A percentile compares a stretch with the other conserved stretches of the same genome.
Evolutionary conservation across 1,140 invertebrate species (phyloP).

Genomic region (Centruroides sculpturatus): DNA sequence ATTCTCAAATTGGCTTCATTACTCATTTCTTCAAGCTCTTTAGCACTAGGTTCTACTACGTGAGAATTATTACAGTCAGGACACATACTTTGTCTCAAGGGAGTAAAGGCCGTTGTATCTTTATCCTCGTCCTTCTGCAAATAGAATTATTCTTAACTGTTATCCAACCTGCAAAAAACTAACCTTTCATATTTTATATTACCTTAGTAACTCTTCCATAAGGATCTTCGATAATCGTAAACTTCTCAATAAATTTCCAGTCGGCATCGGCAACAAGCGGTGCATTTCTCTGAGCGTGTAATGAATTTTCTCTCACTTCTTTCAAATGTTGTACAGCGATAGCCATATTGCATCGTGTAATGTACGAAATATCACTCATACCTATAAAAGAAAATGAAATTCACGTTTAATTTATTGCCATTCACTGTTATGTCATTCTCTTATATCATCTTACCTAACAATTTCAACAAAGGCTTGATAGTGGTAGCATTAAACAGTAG

Average conservation of each 20-base stretch:
- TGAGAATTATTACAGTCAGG: not conserved
- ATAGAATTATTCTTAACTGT: too few relatives aligned
- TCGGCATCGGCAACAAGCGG: constrained; percentile 33
- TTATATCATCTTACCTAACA: constrained; percentile 24
- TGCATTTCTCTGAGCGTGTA: constrained; percentile 30
- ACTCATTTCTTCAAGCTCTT: constrained; percentile 25
- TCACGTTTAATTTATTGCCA: constrained; percentile 1
- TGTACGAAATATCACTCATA: constrained; percentile 28
- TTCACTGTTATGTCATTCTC: not conserved
- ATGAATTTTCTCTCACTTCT: constrained; percentile 22
- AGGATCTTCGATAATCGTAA: constrained; percentile 23
- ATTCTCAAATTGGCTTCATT: constrained; percentile 26
- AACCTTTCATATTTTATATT: not conserved
- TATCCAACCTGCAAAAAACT: too few relatives aligned
- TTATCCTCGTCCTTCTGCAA: too few relatives aligned
- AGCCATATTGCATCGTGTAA: constrained; percentile 28
- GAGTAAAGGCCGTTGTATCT: too few relatives aligned
- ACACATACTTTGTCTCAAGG: not conserved
- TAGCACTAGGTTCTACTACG: constrained; percentile 19
- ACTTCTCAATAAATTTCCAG: constrained; percentile 29
- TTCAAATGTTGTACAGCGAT: constrained; percentile 26
- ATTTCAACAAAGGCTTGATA: constrained; percentile 24
- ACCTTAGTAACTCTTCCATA: constrained; percentile 13
- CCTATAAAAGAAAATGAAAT: constrained; percentile 17
- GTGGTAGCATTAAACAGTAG: constrained; percentile 32